Conservation (phyloP, 2,113 vertebrate species). For the Catharus bicknelli region DNA sequence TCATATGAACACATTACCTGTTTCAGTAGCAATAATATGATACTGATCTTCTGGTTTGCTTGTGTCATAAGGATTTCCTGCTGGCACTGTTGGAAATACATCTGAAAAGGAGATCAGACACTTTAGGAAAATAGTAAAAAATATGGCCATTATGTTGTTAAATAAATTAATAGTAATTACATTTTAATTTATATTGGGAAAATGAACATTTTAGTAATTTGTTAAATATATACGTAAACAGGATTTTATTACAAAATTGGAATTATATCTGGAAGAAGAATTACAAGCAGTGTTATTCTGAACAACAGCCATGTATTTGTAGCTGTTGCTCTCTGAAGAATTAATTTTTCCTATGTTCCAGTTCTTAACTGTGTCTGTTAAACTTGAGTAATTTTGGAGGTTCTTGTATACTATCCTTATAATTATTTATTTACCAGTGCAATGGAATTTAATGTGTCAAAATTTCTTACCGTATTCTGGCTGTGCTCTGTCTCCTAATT, state of each 20-base stretch:
- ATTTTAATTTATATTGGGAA: neutral
- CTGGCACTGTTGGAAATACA: slow-evolving; percentile 68
- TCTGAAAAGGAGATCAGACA: slow-evolving; percentile 67
- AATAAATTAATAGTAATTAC: neutral
- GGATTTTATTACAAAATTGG: neutral
- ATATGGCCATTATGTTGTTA: neutral
- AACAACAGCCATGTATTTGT: neutral
- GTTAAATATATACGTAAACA: neutral
- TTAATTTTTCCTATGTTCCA: neutral
- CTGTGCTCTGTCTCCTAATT: slow-evolving; percentile 65
- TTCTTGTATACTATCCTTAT: neutral
- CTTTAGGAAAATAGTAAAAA: neutral
- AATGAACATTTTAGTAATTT: neutral
- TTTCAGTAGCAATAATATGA: slow-evolving; percentile 78
- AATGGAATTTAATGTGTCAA: neutral
- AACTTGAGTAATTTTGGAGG: neutral
- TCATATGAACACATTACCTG: slow-evolving; percentile 68
- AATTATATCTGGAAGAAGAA: slow-evolving; percentile 20
- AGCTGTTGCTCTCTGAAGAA: neutral
- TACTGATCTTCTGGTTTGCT: slow-evolving; percentile 76
- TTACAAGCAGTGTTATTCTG: neutral
- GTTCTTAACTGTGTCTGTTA: neutral
- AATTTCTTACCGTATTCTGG: slow-evolving; percentile 65
- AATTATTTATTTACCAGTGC: neutral
- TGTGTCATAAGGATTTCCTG: slow-evolving; percentile 73